Evolutionary conservation across 2,888 invertebrate genomes (phyloP).

Genomic region (Drosophila picticornis): DNA sequence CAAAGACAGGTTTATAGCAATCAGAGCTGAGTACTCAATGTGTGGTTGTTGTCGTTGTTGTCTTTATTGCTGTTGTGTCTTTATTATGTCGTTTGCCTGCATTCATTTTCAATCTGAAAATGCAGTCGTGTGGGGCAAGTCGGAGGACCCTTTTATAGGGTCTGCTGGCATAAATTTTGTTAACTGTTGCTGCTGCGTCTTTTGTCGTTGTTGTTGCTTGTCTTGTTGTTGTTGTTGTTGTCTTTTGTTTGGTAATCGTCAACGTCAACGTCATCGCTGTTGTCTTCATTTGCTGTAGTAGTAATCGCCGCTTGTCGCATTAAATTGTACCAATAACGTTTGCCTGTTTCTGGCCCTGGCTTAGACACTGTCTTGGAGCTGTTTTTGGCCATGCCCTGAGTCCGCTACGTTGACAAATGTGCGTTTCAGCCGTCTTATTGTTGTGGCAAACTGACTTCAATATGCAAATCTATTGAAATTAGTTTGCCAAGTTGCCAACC

Average conservation of each 20-base stretch:
- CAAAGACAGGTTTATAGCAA: conserved; percentile 41
- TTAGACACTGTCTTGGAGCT: conserved; percentile 8
- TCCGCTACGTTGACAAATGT: conserved; percentile 69
- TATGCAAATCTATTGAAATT: conserved; percentile 80
- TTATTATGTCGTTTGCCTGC: conserved; percentile 72
- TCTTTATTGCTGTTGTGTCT: conserved; percentile 62
- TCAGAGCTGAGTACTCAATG: conserved; percentile 16
- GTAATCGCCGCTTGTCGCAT: conserved; percentile 58
- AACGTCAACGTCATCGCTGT: conserved; percentile 43
- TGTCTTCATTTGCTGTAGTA: conserved; percentile 60
- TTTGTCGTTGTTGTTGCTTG: conserved; percentile 33
- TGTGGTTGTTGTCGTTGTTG: conserved; percentile 38
- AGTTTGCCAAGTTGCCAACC: conserved; percentile 63
- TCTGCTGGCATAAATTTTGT: conserved; percentile 59
- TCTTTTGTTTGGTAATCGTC: conserved; percentile 48
- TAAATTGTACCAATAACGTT: conserved; percentile 59
- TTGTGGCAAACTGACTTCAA: conserved; percentile 74
- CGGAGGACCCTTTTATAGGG: conserved; percentile 46
- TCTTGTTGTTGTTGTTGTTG: conserved; percentile 33
- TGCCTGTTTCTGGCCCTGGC: conserved; percentile 21
- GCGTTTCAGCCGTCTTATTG: conserved; percentile 74
- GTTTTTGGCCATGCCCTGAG: conserved; percentile 55
- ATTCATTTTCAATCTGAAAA: conserved; percentile 53
- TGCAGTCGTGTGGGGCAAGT: conserved; percentile 53
- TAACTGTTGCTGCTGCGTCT: conserved; percentile 47